Conservation (phyloP, 2,888 invertebrate genomes). For the Latheticus oryzae region DNA sequence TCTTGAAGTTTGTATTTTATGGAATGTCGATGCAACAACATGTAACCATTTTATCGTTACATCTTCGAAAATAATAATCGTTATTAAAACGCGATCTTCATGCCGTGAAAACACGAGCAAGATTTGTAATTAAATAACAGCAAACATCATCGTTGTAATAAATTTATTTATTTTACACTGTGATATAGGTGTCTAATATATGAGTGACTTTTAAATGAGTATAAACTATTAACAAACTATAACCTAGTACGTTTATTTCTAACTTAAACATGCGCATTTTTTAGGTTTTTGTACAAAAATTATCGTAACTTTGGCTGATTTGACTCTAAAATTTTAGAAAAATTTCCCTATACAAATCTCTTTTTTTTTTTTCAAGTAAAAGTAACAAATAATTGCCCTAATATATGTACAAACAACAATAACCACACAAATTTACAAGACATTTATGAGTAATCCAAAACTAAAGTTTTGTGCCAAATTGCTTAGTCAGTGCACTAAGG, state of each 20-base stretch:
- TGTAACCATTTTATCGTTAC: constrained; percentile 3
- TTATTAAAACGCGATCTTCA: not conserved
- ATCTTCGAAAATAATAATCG: constrained; percentile 5
- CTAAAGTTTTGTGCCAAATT: constrained; percentile 29
- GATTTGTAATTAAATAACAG: constrained; percentile 2
- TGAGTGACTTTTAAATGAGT: constrained; percentile 51
- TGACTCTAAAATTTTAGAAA: constrained; percentile 47
- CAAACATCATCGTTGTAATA: constrained; percentile 46
- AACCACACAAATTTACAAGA: constrained; percentile 39
- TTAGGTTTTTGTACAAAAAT: constrained; percentile 46
- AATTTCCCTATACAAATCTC: constrained; percentile 25
- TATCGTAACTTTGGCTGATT: constrained; percentile 51
- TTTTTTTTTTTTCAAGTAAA: constrained; percentile 11
- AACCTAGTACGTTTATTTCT: constrained; percentile 52
- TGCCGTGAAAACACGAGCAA: too few species aligned
- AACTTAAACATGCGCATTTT: constrained; percentile 35
- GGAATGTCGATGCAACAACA: not conserved
- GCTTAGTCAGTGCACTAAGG: constrained; percentile 35
- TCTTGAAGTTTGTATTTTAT: too few species aligned
- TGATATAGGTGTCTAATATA: constrained; percentile 51
- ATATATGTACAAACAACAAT: constrained; percentile 39
- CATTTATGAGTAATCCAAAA: constrained; percentile 12
- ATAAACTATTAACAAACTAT: constrained; percentile 53
- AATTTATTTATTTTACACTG: constrained; percentile 53
- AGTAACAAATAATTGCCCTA: constrained; percentile 28